Conservation (phyloP, 2,113 vertebrate species). For the Trachemys scripta region DNA sequence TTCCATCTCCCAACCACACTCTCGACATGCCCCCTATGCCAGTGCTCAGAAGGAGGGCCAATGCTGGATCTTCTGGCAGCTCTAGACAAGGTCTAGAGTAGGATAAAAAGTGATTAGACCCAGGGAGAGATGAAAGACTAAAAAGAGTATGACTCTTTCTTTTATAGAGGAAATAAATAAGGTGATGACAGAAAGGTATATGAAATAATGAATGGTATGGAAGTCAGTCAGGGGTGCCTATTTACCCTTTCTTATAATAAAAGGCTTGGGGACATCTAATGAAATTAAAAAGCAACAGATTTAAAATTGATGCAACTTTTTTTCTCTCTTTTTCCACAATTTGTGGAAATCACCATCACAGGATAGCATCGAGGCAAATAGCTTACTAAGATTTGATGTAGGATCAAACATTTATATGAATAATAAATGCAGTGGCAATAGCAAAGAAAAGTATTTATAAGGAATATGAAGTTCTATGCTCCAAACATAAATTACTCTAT, state of each 20-base stretch:
- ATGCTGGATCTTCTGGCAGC: not conserved
- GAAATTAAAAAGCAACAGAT: not conserved
- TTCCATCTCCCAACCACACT: not conserved
- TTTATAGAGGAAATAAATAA: not conserved
- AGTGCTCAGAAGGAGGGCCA: not conserved
- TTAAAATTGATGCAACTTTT: not conserved
- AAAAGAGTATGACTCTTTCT: not conserved
- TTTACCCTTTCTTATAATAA: not conserved
- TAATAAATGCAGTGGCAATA: not conserved
- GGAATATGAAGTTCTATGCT: not conserved
- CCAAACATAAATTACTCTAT: not conserved
- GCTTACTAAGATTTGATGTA: not conserved
- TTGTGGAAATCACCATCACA: not conserved
- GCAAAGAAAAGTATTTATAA: not conserved
- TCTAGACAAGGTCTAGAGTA: not conserved
- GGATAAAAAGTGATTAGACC: not conserved
- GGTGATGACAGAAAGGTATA: not conserved
- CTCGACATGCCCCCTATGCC: not conserved
- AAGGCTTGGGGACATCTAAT: not conserved
- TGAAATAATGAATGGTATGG: too few relatives aligned
- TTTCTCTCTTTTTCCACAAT: not conserved
- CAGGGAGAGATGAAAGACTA: not conserved
- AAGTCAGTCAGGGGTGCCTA: too few relatives aligned
- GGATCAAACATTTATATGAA: not conserved
- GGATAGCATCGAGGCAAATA: not conserved